phyloP scores from a whole-genome alignment of 2,113 vertebrate species.

The Bos indicus region DNA sequence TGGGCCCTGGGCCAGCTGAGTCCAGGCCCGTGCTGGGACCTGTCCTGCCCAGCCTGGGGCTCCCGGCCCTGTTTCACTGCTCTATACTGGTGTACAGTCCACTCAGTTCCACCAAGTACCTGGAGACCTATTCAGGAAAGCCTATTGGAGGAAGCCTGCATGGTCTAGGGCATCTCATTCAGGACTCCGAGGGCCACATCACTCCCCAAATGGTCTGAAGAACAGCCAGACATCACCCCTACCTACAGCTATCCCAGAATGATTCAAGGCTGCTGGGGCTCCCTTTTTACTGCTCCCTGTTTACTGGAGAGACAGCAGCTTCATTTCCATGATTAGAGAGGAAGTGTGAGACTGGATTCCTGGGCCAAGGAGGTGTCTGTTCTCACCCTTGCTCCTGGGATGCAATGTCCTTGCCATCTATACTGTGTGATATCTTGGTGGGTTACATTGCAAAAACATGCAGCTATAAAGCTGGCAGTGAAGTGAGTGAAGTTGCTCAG shows the following conservation, averaged over 20 bases:
- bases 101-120: not conserved
- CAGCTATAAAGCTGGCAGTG: not conserved
- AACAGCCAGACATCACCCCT: not conserved
- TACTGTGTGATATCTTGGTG: rapidly evolving
- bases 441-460: not conserved
- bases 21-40: no score
- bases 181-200: rapidly evolving
- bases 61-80: not conserved
- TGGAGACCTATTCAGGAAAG: not conserved
- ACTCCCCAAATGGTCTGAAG: rapidly evolving
- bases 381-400: not conserved
- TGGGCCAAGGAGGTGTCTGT: not conserved
- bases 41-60: not conserved
- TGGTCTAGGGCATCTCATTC: not conserved
- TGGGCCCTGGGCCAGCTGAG: not conserved
- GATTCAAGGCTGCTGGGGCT: not conserved
- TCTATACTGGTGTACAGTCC: not conserved
- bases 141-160: not conserved
- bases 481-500: not conserved
- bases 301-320: not conserved
- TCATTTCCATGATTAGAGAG: not conserved
- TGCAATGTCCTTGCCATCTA: not conserved
- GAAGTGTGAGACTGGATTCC: not conserved
- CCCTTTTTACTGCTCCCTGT: no score
- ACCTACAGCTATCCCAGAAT: no score